A percentile compares a stretch with the other conserved stretches of the same genome.
These are phyloP conservation scores for Acomys russatus DNA, from an alignment of 2,797 vertebrate genomes.

Conservation along the genomic window DNA sequence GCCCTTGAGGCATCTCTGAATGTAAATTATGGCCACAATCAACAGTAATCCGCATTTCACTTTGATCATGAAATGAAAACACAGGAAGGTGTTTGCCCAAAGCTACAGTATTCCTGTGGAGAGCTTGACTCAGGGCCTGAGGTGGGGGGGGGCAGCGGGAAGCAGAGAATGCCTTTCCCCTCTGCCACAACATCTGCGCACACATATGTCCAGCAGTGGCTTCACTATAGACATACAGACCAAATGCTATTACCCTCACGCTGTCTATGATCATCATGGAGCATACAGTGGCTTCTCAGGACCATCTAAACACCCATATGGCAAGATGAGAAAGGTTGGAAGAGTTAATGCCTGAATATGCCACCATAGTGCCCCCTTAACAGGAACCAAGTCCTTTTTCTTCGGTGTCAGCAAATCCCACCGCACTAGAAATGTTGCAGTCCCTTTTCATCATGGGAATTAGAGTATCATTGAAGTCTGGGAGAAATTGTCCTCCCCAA, in stretches of 20 bases:
- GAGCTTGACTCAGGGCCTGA: background rate
- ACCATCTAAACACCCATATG: background rate
- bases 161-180: background rate
- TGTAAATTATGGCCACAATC: background rate
- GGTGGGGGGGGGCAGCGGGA: no score
- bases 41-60: background rate
- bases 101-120: background rate
- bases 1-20: background rate
- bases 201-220: no score
- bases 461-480: no score
- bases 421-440: background rate
- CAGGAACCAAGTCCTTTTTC: background rate
- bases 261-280: rapidly evolving
- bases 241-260: background rate
- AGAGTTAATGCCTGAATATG: background rate
- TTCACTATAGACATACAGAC: rapidly evolving
- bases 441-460: background rate
- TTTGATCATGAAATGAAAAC: background rate
- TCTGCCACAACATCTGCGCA: background rate
- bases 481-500: no score
- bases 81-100: background rate
- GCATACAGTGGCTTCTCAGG: background rate
- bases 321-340: background rate
- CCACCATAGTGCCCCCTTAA: no score
- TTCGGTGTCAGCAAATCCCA: background rate